Conservation (phyloP, 2,888 invertebrate genomes). For the Sylvicola cinctus region DNA sequence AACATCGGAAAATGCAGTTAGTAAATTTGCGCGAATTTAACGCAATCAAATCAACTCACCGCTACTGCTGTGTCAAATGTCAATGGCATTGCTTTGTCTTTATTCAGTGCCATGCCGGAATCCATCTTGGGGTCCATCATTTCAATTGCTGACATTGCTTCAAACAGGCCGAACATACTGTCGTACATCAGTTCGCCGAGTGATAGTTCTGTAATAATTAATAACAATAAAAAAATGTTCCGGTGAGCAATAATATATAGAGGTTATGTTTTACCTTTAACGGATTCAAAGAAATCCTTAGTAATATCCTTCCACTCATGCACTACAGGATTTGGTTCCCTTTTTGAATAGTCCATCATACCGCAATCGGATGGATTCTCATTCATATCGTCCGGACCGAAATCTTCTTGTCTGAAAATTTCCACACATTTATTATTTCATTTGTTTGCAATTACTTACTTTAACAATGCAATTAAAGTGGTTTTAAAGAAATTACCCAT, state of each 20-base stretch:
- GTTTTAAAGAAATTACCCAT: too few species aligned
- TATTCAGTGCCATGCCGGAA: conserved; percentile 91
- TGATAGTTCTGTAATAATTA: conserved; percentile 39
- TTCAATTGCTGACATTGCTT: conserved; percentile 99
- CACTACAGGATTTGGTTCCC: too few species aligned
- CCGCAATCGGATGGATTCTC: neutral
- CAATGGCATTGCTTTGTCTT: conserved; percentile 62
- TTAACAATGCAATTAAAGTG: too few species aligned
- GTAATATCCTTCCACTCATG: conserved; percentile 25
- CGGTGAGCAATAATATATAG: neutral
- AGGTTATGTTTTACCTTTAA: conserved; percentile 27
- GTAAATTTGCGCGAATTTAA: conserved; percentile 4
- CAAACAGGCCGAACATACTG: conserved; percentile 77
- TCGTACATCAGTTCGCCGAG: conserved; percentile 85
- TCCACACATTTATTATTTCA: too few species aligned
- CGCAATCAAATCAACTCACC: conserved; percentile 24
- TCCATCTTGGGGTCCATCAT: conserved; percentile 99
- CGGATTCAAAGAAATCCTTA: conserved; percentile 36
- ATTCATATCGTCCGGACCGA: too few species aligned
- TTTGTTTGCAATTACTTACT: too few species aligned
- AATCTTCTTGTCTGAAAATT: too few species aligned
- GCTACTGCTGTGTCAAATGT: conserved; percentile 74
- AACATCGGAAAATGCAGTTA: conserved; percentile 11
- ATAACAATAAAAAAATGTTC: conserved; percentile 2
- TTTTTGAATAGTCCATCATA: neutral